These are phyloP conservation scores for Dipodomys spectabilis DNA, from an alignment of 2,113 vertebrate species.

Conservation along the genomic window DNA sequence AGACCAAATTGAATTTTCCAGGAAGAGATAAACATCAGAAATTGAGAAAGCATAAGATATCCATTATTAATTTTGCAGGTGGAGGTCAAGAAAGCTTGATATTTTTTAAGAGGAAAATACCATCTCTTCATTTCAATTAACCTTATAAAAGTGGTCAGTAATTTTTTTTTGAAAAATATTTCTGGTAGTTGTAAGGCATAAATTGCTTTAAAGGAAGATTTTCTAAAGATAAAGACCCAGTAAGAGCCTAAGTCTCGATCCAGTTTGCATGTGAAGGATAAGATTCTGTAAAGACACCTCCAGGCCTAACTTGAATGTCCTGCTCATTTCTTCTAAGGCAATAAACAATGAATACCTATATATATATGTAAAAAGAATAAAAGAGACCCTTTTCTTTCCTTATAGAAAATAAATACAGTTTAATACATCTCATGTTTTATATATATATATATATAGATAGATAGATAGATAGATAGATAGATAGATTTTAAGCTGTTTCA, in stretches of 20 bases:
- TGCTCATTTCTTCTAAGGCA: background rate
- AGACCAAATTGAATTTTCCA: background rate
- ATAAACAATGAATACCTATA: background rate
- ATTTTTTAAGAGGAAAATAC: slow-evolving; percentile 53
- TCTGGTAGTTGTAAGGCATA: slow-evolving; percentile 38
- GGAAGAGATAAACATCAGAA: background rate
- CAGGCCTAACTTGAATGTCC: background rate
- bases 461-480: too few relatives aligned
- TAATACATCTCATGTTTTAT: background rate
- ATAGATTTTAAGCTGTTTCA: background rate
- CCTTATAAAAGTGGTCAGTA: slow-evolving; percentile 66
- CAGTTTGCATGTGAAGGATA: slow-evolving; percentile 57
- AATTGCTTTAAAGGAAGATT: slow-evolving; percentile 40
- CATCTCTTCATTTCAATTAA: slow-evolving; percentile 69
- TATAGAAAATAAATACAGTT: too few relatives aligned
- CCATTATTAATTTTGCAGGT: slow-evolving; percentile 59
- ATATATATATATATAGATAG: background rate
- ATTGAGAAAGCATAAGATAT: slow-evolving; percentile 13
- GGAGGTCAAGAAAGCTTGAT: slow-evolving; percentile 50
- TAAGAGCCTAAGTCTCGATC: background rate
- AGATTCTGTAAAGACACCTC: background rate
- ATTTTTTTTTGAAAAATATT: slow-evolving; percentile 70
- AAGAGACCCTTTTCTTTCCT: too few relatives aligned
- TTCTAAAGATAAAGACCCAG: slow-evolving; percentile 42
- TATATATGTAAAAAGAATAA: background rate